Conservation (phyloP, 1,140 invertebrate species). For the Orchesella cincta region DNA sequence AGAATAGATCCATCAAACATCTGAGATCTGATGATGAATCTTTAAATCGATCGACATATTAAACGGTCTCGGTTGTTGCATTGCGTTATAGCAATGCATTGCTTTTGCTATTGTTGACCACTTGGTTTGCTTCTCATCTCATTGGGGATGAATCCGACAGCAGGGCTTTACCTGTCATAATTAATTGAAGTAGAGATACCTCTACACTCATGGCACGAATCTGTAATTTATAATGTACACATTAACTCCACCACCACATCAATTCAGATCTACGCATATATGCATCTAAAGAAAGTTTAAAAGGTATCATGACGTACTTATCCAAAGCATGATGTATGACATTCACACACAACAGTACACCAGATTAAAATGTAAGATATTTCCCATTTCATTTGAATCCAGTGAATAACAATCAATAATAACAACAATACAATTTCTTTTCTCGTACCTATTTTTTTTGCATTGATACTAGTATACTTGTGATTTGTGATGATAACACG, state of each 20-base stretch:
- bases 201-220: slow-evolving; percentile 8
- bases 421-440: neutral
- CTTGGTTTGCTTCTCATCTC: neutral
- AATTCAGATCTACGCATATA: too few species aligned
- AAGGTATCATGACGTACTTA: too few species aligned
- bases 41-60: slow-evolving; percentile 21
- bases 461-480: neutral
- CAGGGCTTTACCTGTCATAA: slow-evolving; percentile 26
- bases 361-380: slow-evolving; percentile 5
- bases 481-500: neutral
- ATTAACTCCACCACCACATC: too few species aligned
- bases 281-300: too few species aligned
- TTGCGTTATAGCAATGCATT: too few species aligned
- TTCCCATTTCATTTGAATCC: slow-evolving; percentile 13
- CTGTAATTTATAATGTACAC: slow-evolving; percentile 8
- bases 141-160: slow-evolving; percentile 2
- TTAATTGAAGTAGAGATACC: slow-evolving; percentile 21
- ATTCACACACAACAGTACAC: too few species aligned
- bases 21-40: slow-evolving; percentile 27
- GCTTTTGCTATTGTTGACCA: neutral
- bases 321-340: slow-evolving; percentile 7
- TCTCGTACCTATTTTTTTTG: neutral
- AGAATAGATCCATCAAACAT: slow-evolving; percentile 23
- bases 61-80: neutral
- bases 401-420: neutral